phyloP scores from a whole-genome alignment of 2,888 invertebrate species.

The Apotomis turbidana region DNA sequence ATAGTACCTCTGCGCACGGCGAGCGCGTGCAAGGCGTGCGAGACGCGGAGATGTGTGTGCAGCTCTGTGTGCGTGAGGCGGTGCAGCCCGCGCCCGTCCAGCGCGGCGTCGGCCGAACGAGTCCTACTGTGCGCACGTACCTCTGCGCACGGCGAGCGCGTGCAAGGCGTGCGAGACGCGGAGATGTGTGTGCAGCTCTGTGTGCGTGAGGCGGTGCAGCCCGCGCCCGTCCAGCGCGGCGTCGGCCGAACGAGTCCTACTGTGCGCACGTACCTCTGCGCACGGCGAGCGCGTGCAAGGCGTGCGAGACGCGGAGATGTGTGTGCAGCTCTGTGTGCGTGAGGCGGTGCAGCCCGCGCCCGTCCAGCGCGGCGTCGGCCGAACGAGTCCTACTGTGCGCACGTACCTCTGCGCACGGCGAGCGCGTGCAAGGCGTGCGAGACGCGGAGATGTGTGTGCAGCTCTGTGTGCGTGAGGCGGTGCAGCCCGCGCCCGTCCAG shows the following conservation, averaged over 20 bases:
- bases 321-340: conserved; percentile 90
- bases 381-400: no score
- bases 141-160: conserved; percentile 63
- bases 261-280: not conserved
- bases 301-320: conserved; percentile 90
- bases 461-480: conserved; percentile 93
- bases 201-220: conserved; percentile 91
- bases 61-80: conserved; percentile 48
- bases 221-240: conserved; percentile 76
- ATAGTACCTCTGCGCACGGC: conserved; percentile 71
- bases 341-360: conserved; percentile 90
- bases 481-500: conserved; percentile 88
- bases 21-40: conserved; percentile 87
- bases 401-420: conserved; percentile 89
- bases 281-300: conserved; percentile 86
- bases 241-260: conserved; percentile 49
- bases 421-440: conserved; percentile 95
- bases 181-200: conserved; percentile 73
- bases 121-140: conserved; percentile 78
- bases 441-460: conserved; percentile 91
- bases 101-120: conserved; percentile 86
- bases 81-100: conserved; percentile 62
- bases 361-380: conserved; percentile 85
- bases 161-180: conserved; percentile 88
- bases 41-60: no score